phyloP scores from a whole-genome alignment of 2,113 vertebrate species.

The Suncus etruscus region DNA sequence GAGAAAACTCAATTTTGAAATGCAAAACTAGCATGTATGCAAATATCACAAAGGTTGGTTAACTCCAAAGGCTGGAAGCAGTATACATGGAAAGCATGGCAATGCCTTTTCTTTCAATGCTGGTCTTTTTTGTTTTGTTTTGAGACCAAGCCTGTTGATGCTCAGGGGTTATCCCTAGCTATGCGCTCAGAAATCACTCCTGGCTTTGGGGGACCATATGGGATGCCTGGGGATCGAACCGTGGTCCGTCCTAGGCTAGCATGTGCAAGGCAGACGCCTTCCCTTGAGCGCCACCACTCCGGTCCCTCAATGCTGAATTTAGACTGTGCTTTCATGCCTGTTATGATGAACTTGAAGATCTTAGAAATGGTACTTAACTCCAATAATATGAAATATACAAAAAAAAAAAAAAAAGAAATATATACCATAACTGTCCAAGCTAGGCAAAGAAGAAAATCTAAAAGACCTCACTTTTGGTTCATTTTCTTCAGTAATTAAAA shows the following conservation, averaged over 20 bases:
- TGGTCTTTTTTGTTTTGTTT: neutral
- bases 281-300: no score
- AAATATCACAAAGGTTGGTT: conserved; percentile 18
- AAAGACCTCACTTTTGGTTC: conserved; percentile 35
- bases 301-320: neutral
- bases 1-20: neutral
- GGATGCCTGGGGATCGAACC: no score
- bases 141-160: no score
- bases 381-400: neutral
- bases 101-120: conserved; percentile 2
- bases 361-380: conserved; percentile 37
- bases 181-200: no score
- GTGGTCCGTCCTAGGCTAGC: no score
- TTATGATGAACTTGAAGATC: conserved; percentile 16
- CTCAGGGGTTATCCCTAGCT: no score
- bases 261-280: no score
- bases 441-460: conserved; percentile 29
- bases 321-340: conserved; percentile 14
- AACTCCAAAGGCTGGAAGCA: neutral
- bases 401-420: neutral
- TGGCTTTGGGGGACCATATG: no score
- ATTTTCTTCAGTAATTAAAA: conserved; percentile 56
- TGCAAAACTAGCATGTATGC: neutral
- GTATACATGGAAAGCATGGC: neutral
- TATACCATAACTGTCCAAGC: neutral